Percentiles rank a stretch among this genome's conserved stretches.
phyloP scores from a whole-genome alignment of 1,140 invertebrate genomes.

The Ephestia elutella region DNA sequence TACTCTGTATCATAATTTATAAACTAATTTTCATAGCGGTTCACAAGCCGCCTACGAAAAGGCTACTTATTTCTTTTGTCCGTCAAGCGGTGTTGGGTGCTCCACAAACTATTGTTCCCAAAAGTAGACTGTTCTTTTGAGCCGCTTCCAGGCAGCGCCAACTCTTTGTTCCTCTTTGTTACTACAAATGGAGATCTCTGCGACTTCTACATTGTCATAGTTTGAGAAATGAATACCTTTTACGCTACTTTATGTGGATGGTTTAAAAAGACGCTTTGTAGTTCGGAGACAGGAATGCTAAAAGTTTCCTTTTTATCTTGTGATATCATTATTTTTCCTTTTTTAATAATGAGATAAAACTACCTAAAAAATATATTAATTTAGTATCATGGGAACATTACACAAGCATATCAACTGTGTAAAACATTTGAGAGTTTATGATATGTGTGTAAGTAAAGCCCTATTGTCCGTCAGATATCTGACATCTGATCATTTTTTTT shows the following conservation, averaged over 20 bases:
- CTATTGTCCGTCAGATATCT: too few species aligned
- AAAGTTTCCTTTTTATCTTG: not conserved
- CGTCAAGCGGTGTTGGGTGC: constrained; percentile 1
- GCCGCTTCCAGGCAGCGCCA: not conserved
- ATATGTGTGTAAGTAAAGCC: too few species aligned
- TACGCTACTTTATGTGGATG: not conserved
- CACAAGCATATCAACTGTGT: too few species aligned
- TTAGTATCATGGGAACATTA: too few species aligned
- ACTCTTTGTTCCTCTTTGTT: constrained; percentile 1
- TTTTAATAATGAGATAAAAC: too few species aligned
- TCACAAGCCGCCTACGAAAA: not conserved
- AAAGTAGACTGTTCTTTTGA: constrained; percentile 5
- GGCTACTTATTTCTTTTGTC: not conserved
- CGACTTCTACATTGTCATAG: not conserved
- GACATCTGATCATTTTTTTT: too few species aligned
- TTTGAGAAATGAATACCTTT: constrained; percentile 1
- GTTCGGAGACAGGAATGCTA: not conserved
- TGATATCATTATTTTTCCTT: not conserved
- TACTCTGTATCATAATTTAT: too few species aligned
- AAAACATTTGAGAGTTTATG: too few species aligned
- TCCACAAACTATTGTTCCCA: constrained; percentile 5
- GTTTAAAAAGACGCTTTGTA: not conserved
- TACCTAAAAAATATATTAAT: too few species aligned
- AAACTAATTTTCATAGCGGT: too few species aligned
- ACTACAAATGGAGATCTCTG: not conserved